These are phyloP conservation scores for Ardeotis arabs DNA, from an alignment of 2,113 vertebrate genomes.

Conservation along the genomic window DNA sequence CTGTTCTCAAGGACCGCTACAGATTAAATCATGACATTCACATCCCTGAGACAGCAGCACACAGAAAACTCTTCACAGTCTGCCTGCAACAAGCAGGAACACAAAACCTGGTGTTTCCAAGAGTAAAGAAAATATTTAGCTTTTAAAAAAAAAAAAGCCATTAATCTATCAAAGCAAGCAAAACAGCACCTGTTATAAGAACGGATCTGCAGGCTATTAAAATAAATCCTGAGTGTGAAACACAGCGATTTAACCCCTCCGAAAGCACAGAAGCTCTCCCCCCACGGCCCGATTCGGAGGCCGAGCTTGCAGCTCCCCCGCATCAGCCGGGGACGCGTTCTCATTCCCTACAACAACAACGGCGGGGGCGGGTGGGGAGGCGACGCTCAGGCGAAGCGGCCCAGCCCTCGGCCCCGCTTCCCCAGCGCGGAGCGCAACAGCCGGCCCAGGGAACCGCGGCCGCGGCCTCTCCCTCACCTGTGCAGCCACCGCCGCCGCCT, in stretches of 20 bases:
- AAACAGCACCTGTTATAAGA: background rate
- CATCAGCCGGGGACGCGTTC: rapidly evolving
- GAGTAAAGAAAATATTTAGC: background rate
- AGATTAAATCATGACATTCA: rapidly evolving
- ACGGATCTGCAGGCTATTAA: no score
- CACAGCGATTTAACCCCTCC: rapidly evolving
- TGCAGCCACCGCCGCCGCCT: rapidly evolving
- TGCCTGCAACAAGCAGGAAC: background rate
- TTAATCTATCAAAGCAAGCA: no score
- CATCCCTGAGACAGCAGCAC: background rate
- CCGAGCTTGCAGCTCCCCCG: rapidly evolving
- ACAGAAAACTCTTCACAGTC: background rate
- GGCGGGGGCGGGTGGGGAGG: no score
- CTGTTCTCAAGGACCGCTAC: background rate
- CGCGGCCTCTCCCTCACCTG: background rate
- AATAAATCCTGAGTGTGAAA: no score
- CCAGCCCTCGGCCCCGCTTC: background rate
- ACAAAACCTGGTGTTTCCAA: rapidly evolving
- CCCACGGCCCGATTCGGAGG: rapidly evolving
- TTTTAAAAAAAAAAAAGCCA: no score
- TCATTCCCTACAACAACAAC: background rate
- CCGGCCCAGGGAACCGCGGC: rapidly evolving
- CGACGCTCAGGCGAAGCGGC: no score
- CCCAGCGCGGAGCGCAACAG: background rate
- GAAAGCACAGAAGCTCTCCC: rapidly evolving